Evolutionary conservation across 2,113 vertebrate genomes (phyloP).

Genomic region (Capra hircus): DNA sequence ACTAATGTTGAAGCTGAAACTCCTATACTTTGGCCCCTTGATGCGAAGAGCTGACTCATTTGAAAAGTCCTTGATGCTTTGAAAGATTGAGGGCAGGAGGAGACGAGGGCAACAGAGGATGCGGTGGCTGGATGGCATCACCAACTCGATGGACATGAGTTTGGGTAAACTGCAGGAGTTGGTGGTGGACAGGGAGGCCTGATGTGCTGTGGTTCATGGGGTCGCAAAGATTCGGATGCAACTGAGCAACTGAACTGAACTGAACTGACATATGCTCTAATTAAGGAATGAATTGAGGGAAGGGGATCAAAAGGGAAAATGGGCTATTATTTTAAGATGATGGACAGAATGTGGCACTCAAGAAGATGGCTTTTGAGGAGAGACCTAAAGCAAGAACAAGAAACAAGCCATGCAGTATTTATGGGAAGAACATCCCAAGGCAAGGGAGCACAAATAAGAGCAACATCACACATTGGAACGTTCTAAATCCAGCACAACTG

Average conservation of each 20-base stretch:
- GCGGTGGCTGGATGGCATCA: no score
- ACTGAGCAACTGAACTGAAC: no score
- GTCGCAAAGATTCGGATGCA: no score
- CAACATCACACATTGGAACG: accelerated
- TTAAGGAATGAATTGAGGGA: neutral
- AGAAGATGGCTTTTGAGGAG: neutral
- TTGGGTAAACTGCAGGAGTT: no score
- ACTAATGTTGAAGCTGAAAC: no score
- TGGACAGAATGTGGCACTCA: neutral
- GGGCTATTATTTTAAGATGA: neutral
- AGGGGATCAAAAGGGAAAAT: neutral
- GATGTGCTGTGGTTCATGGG: no score
- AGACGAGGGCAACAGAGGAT: accelerated
- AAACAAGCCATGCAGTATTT: neutral
- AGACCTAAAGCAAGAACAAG: neutral
- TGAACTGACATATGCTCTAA: neutral
- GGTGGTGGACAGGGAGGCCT: no score
- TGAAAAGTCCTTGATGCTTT: no score
- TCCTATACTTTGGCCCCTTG: no score
- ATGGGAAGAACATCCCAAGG: neutral
- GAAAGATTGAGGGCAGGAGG: no score
- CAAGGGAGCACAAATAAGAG: neutral
- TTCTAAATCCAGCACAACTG: neutral
- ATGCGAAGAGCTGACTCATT: no score
- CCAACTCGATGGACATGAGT: no score